These are phyloP conservation scores for Catajapyx aquilonaris DNA, from an alignment of 1,140 invertebrate species.

Conservation along the genomic window DNA sequence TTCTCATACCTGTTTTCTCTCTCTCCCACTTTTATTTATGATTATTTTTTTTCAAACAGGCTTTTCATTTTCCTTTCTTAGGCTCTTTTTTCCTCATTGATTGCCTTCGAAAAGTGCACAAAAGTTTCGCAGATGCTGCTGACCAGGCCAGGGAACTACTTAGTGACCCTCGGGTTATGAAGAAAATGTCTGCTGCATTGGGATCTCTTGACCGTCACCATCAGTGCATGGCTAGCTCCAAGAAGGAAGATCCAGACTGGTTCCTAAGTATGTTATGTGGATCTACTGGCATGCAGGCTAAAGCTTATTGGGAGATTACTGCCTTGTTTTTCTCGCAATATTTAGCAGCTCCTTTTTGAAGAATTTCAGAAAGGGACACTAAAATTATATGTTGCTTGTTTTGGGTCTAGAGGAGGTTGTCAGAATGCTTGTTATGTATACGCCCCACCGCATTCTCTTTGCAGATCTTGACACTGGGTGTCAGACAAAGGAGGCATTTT, in stretches of 20 bases:
- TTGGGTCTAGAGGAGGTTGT: constrained; percentile 2
- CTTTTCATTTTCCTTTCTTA: constrained; percentile 16
- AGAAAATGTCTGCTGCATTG: constrained; percentile 20
- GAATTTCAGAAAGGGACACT: not conserved
- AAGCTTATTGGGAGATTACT: constrained; percentile 2
- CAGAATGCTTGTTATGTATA: constrained; percentile 2
- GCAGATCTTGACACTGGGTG: constrained; percentile 38
- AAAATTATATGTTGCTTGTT: constrained; percentile 3
- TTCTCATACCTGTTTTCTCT: not conserved
- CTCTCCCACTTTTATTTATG: not conserved
- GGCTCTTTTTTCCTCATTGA: constrained; percentile 22
- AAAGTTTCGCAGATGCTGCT: constrained; percentile 25
- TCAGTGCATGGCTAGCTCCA: constrained; percentile 21
- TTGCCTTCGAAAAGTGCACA: constrained; percentile 38
- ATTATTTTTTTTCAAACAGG: constrained; percentile 20
- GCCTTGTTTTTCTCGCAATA: not conserved
- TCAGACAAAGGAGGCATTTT: constrained; percentile 54
- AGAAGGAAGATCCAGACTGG: constrained; percentile 44
- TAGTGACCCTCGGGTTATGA: constrained; percentile 9
- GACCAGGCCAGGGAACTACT: constrained; percentile 24
- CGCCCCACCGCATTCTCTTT: too few relatives aligned
- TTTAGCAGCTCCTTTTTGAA: not conserved
- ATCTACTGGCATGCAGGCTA: too few relatives aligned
- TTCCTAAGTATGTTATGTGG: constrained; percentile 33
- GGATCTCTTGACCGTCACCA: not conserved